Evolutionary conservation across 1,140 invertebrate species (phyloP).

Genomic region (Bombus picipes): DNA sequence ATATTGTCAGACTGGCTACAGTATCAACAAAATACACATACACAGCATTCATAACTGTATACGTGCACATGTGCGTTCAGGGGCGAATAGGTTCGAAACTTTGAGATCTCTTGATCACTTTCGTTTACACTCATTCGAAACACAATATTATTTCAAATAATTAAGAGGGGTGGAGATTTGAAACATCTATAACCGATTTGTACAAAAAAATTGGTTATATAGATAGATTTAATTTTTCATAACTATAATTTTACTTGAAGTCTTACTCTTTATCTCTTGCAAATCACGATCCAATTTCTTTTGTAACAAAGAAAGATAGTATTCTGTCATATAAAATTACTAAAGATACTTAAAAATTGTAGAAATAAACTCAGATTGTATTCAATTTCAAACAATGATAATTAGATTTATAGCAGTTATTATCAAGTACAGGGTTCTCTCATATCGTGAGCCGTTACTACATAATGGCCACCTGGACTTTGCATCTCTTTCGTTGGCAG

Average conservation of each 20-base stretch:
- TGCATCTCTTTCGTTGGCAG: conserved; percentile 57
- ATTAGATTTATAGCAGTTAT: background rate
- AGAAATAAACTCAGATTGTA: background rate
- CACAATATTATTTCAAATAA: background rate
- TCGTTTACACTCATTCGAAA: background rate
- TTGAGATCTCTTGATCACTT: background rate
- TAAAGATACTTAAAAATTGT: background rate
- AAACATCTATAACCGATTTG: background rate
- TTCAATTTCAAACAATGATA: background rate
- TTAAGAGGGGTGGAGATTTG: background rate
- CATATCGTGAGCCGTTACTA: background rate
- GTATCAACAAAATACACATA: conserved; percentile 8
- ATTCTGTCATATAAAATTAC: background rate
- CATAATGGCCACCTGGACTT: conserved; percentile 28
- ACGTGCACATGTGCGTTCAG: conserved; percentile 1
- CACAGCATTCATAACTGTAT: background rate
- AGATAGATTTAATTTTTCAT: background rate
- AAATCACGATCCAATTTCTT: background rate
- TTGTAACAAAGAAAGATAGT: too few relatives aligned
- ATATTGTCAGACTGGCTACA: conserved; percentile 35
- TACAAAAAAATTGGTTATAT: too few relatives aligned
- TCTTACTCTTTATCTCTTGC: background rate
- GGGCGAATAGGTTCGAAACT: background rate
- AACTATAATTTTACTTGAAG: background rate
- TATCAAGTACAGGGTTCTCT: background rate